These are phyloP conservation scores for Operophtera brumata DNA, from an alignment of 2,888 invertebrate genomes.

Conservation along the genomic window DNA sequence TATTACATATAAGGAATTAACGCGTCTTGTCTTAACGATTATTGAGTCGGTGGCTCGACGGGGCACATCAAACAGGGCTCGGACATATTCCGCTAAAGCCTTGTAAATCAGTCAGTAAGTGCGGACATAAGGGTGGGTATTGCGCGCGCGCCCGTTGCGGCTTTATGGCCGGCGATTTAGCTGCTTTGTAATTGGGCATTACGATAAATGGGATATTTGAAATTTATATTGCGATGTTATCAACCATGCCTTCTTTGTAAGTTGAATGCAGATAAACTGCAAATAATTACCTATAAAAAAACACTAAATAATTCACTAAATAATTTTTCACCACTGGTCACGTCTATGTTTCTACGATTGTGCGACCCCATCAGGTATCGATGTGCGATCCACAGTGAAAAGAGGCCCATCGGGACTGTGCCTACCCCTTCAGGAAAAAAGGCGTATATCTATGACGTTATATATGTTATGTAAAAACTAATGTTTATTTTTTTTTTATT, in stretches of 20 bases:
- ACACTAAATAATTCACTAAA: too few species aligned
- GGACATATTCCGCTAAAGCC: conserved; percentile 58
- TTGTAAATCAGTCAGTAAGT: conserved; percentile 66
- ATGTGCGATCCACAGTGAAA: too few species aligned
- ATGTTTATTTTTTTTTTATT: too few species aligned
- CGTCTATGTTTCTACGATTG: too few species aligned
- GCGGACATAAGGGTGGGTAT: conserved; percentile 45
- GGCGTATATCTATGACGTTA: too few species aligned
- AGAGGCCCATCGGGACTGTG: too few species aligned
- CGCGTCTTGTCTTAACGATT: conserved; percentile 71
- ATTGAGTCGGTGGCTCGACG: conserved; percentile 60
- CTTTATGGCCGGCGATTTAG: conserved; percentile 16
- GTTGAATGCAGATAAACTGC: neutral
- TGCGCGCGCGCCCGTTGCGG: conserved; percentile 25
- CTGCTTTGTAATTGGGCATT: conserved; percentile 16
- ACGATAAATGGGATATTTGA: conserved; percentile 8
- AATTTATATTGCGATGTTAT: neutral
- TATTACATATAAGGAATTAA: conserved; percentile 53
- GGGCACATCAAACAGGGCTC: conserved; percentile 47
- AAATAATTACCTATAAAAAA: too few species aligned
- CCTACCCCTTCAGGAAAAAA: too few species aligned
- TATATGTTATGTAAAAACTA: too few species aligned
- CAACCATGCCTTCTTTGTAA: neutral
- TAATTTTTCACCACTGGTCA: too few species aligned
- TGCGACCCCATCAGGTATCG: too few species aligned